phyloP scores from a whole-genome alignment of 2,888 invertebrate genomes.

The Lithophane semibrunnea region DNA sequence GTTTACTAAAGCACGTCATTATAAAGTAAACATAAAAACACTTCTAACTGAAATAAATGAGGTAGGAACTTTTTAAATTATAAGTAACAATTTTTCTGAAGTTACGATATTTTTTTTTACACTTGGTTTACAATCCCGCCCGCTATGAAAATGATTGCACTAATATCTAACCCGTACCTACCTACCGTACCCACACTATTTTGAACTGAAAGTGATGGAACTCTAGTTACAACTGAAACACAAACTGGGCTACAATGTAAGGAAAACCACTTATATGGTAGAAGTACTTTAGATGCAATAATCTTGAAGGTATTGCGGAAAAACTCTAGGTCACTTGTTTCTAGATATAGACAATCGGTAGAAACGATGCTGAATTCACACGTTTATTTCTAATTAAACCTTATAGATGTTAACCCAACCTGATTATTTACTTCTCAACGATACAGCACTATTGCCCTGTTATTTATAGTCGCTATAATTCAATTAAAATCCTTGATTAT shows the following conservation, averaged over 20 bases:
- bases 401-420: conserved; percentile 1
- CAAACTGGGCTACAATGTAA: conserved; percentile 53
- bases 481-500: conserved; percentile 56
- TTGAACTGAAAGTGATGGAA: conserved; percentile 51
- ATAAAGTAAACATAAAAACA: conserved; percentile 18
- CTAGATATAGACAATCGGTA: conserved; percentile 1
- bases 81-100: not conserved
- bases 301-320: conserved; percentile 41
- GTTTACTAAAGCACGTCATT: conserved; percentile 10
- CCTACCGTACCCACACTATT: conserved; percentile 6
- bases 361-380: conserved; percentile 12
- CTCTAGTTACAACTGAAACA: conserved; percentile 52
- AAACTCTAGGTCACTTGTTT: conserved; percentile 16
- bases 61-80: conserved; percentile 22
- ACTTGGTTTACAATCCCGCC: conserved; percentile 16
- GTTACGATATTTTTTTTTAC: conserved; percentile 28
- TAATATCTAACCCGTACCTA: conserved; percentile 1
- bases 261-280: conserved; percentile 58
- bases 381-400: conserved; percentile 23
- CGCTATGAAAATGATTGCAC: conserved; percentile 19
- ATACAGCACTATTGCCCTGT: conserved; percentile 7
- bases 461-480: conserved; percentile 40
- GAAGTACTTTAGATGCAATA: conserved; percentile 33
- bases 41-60: conserved; percentile 22
- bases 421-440: conserved; percentile 18